phyloP scores from a whole-genome alignment of 2,797 vertebrate genomes.

The Columba guinea region DNA sequence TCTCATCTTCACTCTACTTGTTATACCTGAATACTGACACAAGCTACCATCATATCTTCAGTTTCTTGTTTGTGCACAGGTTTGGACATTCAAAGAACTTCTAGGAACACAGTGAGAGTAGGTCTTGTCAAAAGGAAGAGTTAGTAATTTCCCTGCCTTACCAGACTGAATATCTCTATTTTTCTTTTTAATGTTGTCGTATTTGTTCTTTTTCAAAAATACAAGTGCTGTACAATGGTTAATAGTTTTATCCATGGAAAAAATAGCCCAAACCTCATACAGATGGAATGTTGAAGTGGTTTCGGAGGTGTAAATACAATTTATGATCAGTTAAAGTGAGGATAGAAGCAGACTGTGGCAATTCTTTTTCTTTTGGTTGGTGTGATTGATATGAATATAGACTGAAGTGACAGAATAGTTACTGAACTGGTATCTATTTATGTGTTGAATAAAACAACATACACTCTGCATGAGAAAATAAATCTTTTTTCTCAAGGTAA shows the following conservation, averaged over 20 bases:
- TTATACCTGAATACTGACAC: background rate
- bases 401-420: conserved; percentile 17
- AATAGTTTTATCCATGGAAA: background rate
- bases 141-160: background rate
- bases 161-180: background rate
- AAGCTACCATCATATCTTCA: background rate
- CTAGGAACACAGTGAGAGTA: background rate
- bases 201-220: background rate
- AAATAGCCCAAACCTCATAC: background rate
- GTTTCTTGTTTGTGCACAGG: background rate
- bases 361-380: background rate
- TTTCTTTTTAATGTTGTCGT: background rate
- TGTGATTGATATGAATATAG: background rate
- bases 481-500: background rate
- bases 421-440: conserved; percentile 49
- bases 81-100: background rate
- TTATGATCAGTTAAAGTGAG: conserved; percentile 9
- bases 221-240: background rate
- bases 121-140: background rate
- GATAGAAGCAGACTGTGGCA: conserved; percentile 32
- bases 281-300: background rate
- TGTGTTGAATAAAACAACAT: conserved; percentile 44
- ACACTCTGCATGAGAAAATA: background rate
- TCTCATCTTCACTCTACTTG: background rate
- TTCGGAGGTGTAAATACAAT: background rate